Conservation (phyloP, 2,797 vertebrate species). For the Gallinago stenura region DNA sequence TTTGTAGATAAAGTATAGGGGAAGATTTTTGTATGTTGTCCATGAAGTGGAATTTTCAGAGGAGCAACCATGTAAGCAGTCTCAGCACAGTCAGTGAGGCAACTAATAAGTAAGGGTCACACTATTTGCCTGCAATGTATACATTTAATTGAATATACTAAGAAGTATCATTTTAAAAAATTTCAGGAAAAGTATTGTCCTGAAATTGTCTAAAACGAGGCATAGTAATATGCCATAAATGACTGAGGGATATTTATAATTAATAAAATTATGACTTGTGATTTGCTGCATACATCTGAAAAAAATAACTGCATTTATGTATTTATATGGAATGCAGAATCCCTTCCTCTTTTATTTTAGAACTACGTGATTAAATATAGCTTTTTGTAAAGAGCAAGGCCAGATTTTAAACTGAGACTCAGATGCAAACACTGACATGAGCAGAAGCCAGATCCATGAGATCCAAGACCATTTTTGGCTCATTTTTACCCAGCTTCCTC, state of each 20-base stretch:
- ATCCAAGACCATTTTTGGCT: slow-evolving; percentile 44
- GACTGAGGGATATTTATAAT: background rate
- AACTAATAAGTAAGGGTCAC: background rate
- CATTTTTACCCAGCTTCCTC: slow-evolving; percentile 70
- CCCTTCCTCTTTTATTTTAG: background rate
- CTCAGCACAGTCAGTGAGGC: background rate
- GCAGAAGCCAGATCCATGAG: background rate
- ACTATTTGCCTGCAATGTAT: background rate
- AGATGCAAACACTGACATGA: slow-evolving; percentile 2
- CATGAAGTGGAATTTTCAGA: background rate
- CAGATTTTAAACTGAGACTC: background rate
- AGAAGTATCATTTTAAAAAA: background rate
- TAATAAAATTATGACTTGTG: background rate
- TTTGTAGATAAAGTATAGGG: background rate
- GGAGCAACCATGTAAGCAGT: background rate
- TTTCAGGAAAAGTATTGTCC: background rate
- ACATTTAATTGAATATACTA: background rate
- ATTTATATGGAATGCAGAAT: background rate
- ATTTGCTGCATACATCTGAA: background rate
- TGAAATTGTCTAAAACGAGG: background rate
- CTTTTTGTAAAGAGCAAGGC: background rate
- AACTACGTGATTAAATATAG: background rate
- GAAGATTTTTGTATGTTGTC: background rate
- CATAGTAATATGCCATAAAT: background rate
- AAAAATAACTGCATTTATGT: background rate